These are phyloP conservation scores for Palythoa heliodiscus DNA, from an alignment of 92 coral and sea anemone species.

Conservation along the genomic window DNA sequence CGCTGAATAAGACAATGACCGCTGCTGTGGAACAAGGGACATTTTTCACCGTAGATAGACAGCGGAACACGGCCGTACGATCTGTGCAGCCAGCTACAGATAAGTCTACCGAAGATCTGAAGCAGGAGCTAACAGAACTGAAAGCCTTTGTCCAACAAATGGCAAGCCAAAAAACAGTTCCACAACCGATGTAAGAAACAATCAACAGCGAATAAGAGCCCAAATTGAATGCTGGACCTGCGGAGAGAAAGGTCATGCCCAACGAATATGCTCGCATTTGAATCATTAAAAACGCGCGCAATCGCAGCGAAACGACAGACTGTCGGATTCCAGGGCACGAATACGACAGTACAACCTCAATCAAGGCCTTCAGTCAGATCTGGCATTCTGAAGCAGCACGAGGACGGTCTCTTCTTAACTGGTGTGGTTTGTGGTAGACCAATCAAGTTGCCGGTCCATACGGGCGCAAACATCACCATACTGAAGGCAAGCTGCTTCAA, in stretches of 20 bases:
- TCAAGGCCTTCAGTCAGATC: background rate
- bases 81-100: conserved; percentile 1
- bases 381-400: background rate
- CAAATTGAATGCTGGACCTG: conserved; percentile 56
- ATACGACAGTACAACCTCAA: background rate
- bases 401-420: conserved; percentile 38
- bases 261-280: conserved; percentile 31
- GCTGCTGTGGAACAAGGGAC: too few species aligned
- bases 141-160: background rate
- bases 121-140: too few species aligned
- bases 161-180: background rate
- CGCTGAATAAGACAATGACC: background rate
- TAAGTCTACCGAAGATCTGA: background rate
- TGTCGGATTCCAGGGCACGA: background rate
- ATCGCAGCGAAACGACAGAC: background rate
- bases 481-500: conserved; percentile 47
- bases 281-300: background rate
- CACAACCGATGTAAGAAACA: background rate
- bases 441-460: conserved; percentile 51
- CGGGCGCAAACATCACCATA: conserved; percentile 59
- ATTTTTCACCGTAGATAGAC: too few species aligned
- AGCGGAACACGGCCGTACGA: background rate
- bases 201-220: background rate
- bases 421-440: conserved; percentile 45
- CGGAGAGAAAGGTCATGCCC: conserved; percentile 36